Evolutionary conservation across 2,888 invertebrate species (phyloP).

Genomic region (Meteorus cinctellus): DNA sequence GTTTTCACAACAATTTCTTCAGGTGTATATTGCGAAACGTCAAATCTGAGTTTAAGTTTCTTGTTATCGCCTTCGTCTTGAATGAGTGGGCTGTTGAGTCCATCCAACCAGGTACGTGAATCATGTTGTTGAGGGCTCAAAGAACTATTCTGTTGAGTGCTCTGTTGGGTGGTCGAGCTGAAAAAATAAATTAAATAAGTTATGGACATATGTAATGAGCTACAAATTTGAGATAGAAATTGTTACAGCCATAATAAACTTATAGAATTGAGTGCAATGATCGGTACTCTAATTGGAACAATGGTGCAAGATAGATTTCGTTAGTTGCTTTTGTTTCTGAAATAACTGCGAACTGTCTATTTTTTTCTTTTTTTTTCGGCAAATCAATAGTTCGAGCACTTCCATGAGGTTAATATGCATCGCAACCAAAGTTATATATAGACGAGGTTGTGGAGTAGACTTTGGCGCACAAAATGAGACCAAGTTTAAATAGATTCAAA

Average conservation of each 20-base stretch:
- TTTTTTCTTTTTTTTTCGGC: neutral
- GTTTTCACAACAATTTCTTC: conserved; percentile 99
- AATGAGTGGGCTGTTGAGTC: conserved; percentile 93
- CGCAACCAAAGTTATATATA: neutral
- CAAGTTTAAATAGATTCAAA: neutral
- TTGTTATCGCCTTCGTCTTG: conserved; percentile 96
- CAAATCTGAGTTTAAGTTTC: conserved; percentile 94
- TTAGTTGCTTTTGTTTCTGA: too few relatives aligned
- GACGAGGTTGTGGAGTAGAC: neutral
- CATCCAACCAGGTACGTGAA: conserved; percentile 84
- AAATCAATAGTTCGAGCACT: neutral
- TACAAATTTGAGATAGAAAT: neutral
- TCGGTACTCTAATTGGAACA: conserved; percentile 20
- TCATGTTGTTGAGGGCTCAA: conserved; percentile 70
- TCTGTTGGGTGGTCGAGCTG: conserved; percentile 80
- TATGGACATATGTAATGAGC: conserved; percentile 19
- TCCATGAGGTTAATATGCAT: conserved; percentile 15
- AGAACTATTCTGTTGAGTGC: conserved; percentile 76
- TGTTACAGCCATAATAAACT: neutral
- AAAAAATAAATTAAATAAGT: conserved; percentile 57
- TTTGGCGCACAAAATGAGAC: conserved; percentile 1
- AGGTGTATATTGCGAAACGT: conserved; percentile 96
- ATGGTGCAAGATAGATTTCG: neutral
- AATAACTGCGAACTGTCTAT: too few relatives aligned
- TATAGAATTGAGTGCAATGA: conserved; percentile 18